Percentiles rank a stretch among this genome's conserved stretches.
Evolutionary conservation across 1,140 invertebrate species (phyloP).

Genomic region (Lordiphosa stackelbergi): DNA sequence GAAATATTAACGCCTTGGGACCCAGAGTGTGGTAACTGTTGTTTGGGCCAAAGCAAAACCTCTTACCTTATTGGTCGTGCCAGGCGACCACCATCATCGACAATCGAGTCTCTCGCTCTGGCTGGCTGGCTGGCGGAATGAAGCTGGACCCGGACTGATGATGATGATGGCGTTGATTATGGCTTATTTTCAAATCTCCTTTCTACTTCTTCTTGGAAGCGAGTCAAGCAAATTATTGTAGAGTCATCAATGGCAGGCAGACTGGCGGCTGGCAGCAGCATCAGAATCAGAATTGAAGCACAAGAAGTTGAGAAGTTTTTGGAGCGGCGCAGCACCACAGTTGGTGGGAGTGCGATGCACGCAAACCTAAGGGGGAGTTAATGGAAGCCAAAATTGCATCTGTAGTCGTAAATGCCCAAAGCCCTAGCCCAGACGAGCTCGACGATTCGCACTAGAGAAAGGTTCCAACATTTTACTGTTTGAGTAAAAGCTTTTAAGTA

Average conservation of each 20-base stretch:
- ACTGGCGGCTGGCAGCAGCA: conserved; percentile 16
- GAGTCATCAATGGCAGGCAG: conserved; percentile 70
- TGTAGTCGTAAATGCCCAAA: neutral
- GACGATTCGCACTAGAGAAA: too few relatives aligned
- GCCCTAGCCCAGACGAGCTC: too few relatives aligned
- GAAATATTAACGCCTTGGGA: conserved; percentile 70
- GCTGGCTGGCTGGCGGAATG: conserved; percentile 14
- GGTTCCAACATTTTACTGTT: too few relatives aligned
- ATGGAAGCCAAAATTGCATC: neutral
- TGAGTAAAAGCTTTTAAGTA: too few relatives aligned
- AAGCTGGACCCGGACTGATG: conserved; percentile 16
- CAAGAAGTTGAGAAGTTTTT: conserved; percentile 1
- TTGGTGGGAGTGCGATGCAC: conserved; percentile 43
- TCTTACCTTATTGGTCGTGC: conserved; percentile 67
- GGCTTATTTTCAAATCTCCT: conserved; percentile 73
- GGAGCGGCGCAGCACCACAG: neutral
- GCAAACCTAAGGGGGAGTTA: conserved; percentile 12
- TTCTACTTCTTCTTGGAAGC: conserved; percentile 61
- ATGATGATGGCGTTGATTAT: conserved; percentile 72
- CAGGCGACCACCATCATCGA: conserved; percentile 68
- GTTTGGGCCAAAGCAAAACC: conserved; percentile 49
- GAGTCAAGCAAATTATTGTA: conserved; percentile 68
- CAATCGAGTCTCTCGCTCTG: conserved; percentile 20
- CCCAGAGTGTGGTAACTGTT: conserved; percentile 65
- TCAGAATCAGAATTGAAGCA: conserved; percentile 39